Evolutionary conservation across 2,888 invertebrate species (phyloP), one percentile per base, ranked within the genome.

Genomic region (Temnothorax rugatulus): DNA sequence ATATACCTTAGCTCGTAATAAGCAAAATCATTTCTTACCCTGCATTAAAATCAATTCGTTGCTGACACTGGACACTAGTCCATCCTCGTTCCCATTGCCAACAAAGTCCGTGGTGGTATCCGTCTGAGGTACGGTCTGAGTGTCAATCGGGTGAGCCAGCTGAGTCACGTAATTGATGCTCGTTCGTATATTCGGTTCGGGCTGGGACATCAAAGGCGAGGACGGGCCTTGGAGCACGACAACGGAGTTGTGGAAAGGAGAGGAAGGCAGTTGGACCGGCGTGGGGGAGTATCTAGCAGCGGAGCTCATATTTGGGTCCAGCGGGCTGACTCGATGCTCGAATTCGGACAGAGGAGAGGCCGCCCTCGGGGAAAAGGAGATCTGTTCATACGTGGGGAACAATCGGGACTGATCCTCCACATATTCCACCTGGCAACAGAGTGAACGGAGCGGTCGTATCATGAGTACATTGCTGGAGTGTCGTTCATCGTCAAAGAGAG

Each of bases 231-330:
- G 94, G 5, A 95, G 91, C 44, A 94, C 93, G 38, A 94, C 94
- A 11, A 93, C 94, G 18, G 94, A 93, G 84, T 94, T 95, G 76
- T 94, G 93, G 74, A 94, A 94, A 21, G 94, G 94, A 50, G 94
- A 92, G 4, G 94, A 91, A 4, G 94, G 94, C 54, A 94, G 86
- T 59, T 94, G 94, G 54, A 94, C 95, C 4, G 94, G 94, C 25
- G 95, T 95, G 0, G 96, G 96, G 87, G 97, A 97, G 91, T 97
- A 97, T 92, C 96, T 95, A 61, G 96, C 96, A 29, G 95, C 95
- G 50, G 96, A 96, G 93, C 96, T 96, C 95, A 96, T 95, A 91
- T 96, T 96, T 13, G 95, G 95, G 84, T 95, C 95, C 77, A 94
- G 90, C 4, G 94, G 94, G 89, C 95, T 95, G 44, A 95, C 95